Base-by-base conservation (phyloP, 2,888 invertebrate genomes). In the Rhyacophila evoluta region DNA sequence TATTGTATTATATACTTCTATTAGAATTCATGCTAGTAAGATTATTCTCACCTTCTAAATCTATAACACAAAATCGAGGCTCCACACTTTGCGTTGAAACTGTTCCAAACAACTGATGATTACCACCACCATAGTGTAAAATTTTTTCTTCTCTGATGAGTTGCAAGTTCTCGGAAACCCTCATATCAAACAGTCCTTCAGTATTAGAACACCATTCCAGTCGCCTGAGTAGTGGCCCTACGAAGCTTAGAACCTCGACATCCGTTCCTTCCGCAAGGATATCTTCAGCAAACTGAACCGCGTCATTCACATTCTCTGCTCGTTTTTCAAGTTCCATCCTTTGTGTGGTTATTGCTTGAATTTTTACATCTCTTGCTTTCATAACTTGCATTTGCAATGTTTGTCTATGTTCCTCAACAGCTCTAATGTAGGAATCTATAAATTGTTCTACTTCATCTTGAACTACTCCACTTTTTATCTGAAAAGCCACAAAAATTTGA, bases 211-310 rank as follows among this genome's bases (percentile, higher is more conserved):
- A 93, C 80, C 88, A 88, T 84, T 94, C 93, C 81, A 95, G 88
- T 70, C 94, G 91, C 5, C 91, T 91, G 2, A 94, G 86, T 2
- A 94, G 90, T 0, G 93, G 89, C 19, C 90, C 91, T 75, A 92
- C 91, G 76, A 94, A 91, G 12, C 92, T 92, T 0, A 95, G 88
- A 33, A 95, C 89, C 87, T 95, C 95, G 15, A 93, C 92, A 83
- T 94, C 93, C 0, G 92, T 92, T 0, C 93, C 94, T 83, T 92
- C 91, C 28, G 69, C 84, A 39, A 84, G 84, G 6, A 90, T 88
- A 85, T 93, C 93, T 78, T 94, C 93, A 78, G 93, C 89, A 83
- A 94, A 94, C 36, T 88, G 86, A 0, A 94, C 91, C 0, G 93
- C 92, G 12, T 92, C 90, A 69, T 88, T 85, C 0, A 92, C 92